Evolutionary conservation across 1,140 invertebrate genomes (phyloP).

Genomic region (Bathynomus jamesi): DNA sequence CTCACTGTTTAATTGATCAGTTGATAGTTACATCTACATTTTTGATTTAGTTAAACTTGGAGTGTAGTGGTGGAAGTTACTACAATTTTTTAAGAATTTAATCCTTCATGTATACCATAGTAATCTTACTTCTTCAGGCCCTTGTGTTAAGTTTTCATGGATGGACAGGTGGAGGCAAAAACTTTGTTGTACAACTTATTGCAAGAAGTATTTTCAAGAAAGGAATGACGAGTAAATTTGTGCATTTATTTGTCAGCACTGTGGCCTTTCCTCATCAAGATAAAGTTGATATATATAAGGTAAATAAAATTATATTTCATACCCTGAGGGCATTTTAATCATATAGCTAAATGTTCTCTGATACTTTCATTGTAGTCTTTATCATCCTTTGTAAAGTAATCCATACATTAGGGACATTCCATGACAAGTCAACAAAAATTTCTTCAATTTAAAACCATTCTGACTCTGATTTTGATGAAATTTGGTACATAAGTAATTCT

Average conservation of each 20-base stretch:
- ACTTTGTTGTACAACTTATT: constrained; percentile 74
- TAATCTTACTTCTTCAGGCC: no score
- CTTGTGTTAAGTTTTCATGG: constrained; percentile 53
- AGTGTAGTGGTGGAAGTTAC: background rate
- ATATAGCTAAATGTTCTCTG: no score
- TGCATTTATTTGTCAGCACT: constrained; percentile 71
- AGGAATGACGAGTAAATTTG: constrained; percentile 67
- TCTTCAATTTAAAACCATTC: no score
- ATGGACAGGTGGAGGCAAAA: constrained; percentile 75
- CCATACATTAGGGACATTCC: no score
- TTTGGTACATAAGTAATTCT: no score
- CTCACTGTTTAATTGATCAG: background rate
- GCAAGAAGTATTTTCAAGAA: constrained; percentile 62
- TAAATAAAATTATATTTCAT: no score
- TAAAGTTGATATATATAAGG: constrained; percentile 45
- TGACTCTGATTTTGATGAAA: no score
- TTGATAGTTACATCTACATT: background rate
- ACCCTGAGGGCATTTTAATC: no score
- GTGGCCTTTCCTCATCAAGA: constrained; percentile 61
- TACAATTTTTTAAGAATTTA: background rate
- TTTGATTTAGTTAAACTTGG: background rate
- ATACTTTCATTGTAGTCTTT: no score
- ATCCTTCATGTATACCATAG: background rate
- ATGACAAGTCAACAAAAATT: no score
- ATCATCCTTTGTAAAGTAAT: no score